Base-by-base conservation (phyloP, 2,888 invertebrate species). In the Archips crataeganus region DNA sequence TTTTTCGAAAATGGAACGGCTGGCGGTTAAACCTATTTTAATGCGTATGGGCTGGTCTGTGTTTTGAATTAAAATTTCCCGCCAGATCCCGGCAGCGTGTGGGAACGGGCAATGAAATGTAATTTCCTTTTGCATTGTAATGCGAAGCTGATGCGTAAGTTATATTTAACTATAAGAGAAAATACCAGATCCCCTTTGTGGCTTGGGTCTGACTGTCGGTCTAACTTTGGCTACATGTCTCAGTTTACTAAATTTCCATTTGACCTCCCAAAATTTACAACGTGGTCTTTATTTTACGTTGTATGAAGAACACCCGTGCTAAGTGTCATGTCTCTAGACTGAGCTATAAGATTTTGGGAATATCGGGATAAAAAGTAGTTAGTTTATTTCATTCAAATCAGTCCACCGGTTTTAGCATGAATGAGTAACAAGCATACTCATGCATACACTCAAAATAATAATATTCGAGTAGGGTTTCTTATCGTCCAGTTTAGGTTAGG, bases 1-100 rank as follows among this genome's bases (percentile, higher is more conserved):
- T 91, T 92, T 92, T 93, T 88, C 79, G 87, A 89, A 91, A 92
- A 89, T 89, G 93, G 90, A 88, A 89, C 93, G 93, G 93, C 93
- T 93, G 92, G 90, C 87, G 91, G 90, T 92, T 93, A 93, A 94
- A 92, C 91, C 92, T 90, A 91, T 94, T 94, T 94, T 94, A 94
- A 94, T 94, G 94, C 88, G 90, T 92, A 91, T 91, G 93, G 93
- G 93, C 88, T 88, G 90, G 81, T 90, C 86, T 91, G 91, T 90
- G 93, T 90, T 92, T 90, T 90, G 93, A 93, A 94, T 94, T 93
- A 94, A 93, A 93, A 93, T 85, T 89, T 86, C 83, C 85, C 82
- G 83, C 83, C 80, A 82, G 85, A 84, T 83, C 81, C 80, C 81
- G 49, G 34, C 62, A 42, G 39, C 83, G 84, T 82, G 79, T 85